Evolutionary conservation across 2,797 vertebrate genomes (phyloP), one percentile per base, ranked within the genome.

Genomic region (Adrianichthys oophorus): DNA sequence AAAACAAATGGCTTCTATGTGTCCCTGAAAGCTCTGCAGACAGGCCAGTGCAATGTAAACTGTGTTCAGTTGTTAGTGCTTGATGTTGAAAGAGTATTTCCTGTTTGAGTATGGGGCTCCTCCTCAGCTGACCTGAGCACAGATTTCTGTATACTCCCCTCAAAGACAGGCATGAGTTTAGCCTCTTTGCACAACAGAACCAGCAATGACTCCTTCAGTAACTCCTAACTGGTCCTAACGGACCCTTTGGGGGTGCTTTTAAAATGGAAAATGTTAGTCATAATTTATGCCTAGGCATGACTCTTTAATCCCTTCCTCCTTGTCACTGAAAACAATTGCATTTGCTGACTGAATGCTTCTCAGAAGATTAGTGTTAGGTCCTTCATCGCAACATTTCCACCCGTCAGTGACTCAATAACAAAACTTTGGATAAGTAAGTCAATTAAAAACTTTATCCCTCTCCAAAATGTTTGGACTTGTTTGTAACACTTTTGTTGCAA

Each of bases 211-310:
- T 82, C 79, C 72, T 89, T 86, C 68, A 70, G 59, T 68, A 53
- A 48, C 74, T 50, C 67, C 8, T 37, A 37, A 37, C 32, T 10
- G 10, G 10, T 37, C 32, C 10, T 4, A 37, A 37, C 10, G 4
- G 8, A 37, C 32, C 10, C 10, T 12, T 13, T 37, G 85, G 80
- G 70, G 74, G 86, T 86, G 69, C 71, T 78, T 89, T 84, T 76
- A 84, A 89, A 83, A 89, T 85, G 78, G 90, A 83, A 92, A 92
- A 92, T 91, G 83, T 89, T 88, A 89, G 49, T 88, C 91, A 87
- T 91, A 91, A 90, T 92, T 90, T 86, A 80, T 87, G 66, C 78
- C 74, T 86, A 78, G 80, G 89, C 74, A 29, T 72, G 81, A 90
- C 81, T 83, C 82, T 88, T 89, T 84, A 86, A 87, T 90, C 85